Evolutionary conservation across 2,797 vertebrate species (phyloP).

Genomic region (Pagetopsis macropterus): DNA sequence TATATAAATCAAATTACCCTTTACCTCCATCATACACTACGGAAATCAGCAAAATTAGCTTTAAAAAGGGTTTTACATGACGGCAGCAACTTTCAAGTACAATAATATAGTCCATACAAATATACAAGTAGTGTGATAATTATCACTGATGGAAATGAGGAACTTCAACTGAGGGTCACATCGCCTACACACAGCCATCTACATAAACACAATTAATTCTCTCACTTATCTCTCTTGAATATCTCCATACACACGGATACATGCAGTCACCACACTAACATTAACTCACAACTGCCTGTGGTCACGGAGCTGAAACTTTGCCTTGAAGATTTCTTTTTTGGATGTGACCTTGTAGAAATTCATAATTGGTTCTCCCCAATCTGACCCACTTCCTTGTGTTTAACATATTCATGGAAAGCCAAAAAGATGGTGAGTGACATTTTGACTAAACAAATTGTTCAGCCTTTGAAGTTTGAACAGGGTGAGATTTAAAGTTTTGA

Average conservation of each 20-base stretch:
- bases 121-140: background rate
- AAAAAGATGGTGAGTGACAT: conserved; percentile 28
- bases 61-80: conserved; percentile 4
- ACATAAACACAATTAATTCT: conserved; percentile 29
- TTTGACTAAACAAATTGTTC: conserved; percentile 39
- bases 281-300: conserved; percentile 36
- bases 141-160: conserved; percentile 24
- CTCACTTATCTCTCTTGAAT: conserved; percentile 5
- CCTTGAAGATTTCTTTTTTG: conserved; percentile 17
- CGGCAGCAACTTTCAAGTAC: background rate
- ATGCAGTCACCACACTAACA: conserved; percentile 1
- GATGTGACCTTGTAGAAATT: conserved; percentile 48
- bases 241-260: background rate
- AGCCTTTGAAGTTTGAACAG: conserved; percentile 36
- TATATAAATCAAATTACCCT: background rate
- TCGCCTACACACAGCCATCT: conserved; percentile 12
- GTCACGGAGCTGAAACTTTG: conserved; percentile 24
- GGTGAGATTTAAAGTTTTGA: conserved; percentile 23
- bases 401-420: conserved; percentile 53
- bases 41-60: background rate
- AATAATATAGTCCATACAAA: conserved; percentile 3
- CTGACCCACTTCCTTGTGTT: conserved; percentile 54
- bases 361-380: conserved; percentile 20
- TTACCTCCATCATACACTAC: conserved; percentile 5
- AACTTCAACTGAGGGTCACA: conserved; percentile 30